Base-by-base conservation (phyloP, 2,888 invertebrate species). In the Digitonthophagus gazella region DNA sequence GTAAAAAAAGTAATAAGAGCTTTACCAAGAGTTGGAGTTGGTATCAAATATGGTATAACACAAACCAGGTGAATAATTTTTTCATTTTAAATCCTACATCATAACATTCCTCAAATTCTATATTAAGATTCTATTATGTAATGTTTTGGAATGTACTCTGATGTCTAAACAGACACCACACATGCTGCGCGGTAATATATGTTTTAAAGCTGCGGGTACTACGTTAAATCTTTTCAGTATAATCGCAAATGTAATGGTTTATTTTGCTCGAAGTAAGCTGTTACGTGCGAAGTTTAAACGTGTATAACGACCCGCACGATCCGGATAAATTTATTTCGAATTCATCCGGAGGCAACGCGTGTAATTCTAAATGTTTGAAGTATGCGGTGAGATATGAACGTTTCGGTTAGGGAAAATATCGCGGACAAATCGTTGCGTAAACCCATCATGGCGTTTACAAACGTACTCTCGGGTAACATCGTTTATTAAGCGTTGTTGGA, bases 1-100 rank as follows among this genome's bases (percentile, higher is more conserved):
- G 97, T 99, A 80, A 98, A 97, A 86, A 96, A 97, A 85, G 97
- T 99, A 76, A 97, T 99, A 84, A 97, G 97, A 84, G 96, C 96
- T 1, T 86, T 99, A 77, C 99, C 99, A 0, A 87, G 97, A 70
- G 98, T 99, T 72, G 98, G 99, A 6, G 97, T 99, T 65, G 99
- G 99, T 79, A 97, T 98, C 85, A 99, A 99, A 84, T 99, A 99
- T 83, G 99, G 99, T 78, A 96, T 99, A 80, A 96, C 97, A 66
- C 98, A 99, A 86, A 97, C 97, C 73, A 92, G 94, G 94, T 94
- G 82, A 85, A 87, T 72, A 1, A 19, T 2, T 57, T 57, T n/a
- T n/a, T n/a, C n/a, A 2, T 61, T 61, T 61, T 61, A n/a, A 8
- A 18, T 14, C 5, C 8, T 0, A 19, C 15, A 20, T 15, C 16